Conservation (phyloP, 2,797 vertebrate species). For the Manis javanica region DNA sequence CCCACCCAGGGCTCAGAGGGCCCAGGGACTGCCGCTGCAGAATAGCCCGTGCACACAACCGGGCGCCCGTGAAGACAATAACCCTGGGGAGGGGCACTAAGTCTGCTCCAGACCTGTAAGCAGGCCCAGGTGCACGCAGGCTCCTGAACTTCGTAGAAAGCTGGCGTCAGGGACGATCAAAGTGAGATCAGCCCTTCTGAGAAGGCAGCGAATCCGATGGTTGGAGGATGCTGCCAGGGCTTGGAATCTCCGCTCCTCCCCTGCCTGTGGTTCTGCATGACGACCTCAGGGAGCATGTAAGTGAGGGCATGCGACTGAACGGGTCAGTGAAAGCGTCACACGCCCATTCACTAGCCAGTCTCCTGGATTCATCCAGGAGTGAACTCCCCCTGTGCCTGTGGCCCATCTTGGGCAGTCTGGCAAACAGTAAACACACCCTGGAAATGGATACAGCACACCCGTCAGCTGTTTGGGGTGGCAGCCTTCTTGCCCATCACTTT, state of each 20-base stretch:
- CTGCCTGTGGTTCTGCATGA: accelerated
- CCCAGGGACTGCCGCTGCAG: accelerated
- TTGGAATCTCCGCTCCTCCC: background rate
- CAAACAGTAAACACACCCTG: background rate
- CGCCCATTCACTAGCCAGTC: background rate
- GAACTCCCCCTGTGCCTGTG: background rate
- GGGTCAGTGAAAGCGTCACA: accelerated
- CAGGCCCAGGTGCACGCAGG: background rate
- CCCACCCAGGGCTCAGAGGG: background rate
- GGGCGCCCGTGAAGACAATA: background rate
- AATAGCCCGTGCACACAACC: no score
- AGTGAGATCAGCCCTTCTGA: background rate
- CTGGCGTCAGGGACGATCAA: accelerated
- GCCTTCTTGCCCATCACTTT: background rate
- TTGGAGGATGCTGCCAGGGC: background rate
- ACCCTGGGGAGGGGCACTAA: accelerated
- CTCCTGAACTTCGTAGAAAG: accelerated
- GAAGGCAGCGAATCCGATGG: background rate
- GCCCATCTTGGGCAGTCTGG: background rate
- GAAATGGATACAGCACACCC: background rate
- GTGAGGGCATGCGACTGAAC: accelerated
- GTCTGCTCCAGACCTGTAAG: background rate
- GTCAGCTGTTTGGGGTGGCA: background rate
- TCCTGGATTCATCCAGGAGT: background rate
- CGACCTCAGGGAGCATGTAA: background rate